Base-by-base conservation (phyloP, 2,113 vertebrate genomes). In the Silurus glanis region DNA sequence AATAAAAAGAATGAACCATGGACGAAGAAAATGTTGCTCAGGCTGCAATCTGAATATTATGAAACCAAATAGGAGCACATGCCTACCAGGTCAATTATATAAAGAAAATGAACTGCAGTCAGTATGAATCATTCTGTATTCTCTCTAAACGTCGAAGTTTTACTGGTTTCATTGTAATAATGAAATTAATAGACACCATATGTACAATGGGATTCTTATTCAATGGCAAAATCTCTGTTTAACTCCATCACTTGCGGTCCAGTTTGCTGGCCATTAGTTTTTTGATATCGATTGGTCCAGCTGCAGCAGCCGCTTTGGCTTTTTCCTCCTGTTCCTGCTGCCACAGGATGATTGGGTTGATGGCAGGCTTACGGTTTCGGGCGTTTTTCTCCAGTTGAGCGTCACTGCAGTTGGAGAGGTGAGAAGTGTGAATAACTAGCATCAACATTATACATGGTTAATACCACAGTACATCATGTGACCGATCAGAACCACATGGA, bases 251-350 rank as follows among this genome's bases (percentile, higher is more conserved):
- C 92, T 93, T 96, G 92, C 97, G 95, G 87, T 99, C 98, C 90
- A 99, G 96, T 92, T 97, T 99, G 96, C 96, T 99, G 97, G 99
- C 97, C 95, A 99, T 95, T 93, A 90, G 84, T 86, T 97, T 96
- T 4, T 97, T 99, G 92, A 99, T 97, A 85, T 99, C 97, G 79
- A 99, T 93, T 0, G 94, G 94, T 0, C 93, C 95, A 0, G 94
- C 92, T 0, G 94, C 92, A 9, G 95, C 95, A 0, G 97, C 97
- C 9, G 96, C 96, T 59, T 88, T 96, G 8, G 96, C 96, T 76
- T 93, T 96, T 72, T 97, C 97, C 88, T 96, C 97, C 89, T 97
- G 96, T 83, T 97, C 97, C 90, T 93, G 94, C 91, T 97, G 95
- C 93, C 97, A 95, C 75, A 97, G 92, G 89, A 98, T 83, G 87